These are phyloP conservation scores for Acanthornis magna DNA, from an alignment of 2,797 vertebrate species.

Conservation along the genomic window DNA sequence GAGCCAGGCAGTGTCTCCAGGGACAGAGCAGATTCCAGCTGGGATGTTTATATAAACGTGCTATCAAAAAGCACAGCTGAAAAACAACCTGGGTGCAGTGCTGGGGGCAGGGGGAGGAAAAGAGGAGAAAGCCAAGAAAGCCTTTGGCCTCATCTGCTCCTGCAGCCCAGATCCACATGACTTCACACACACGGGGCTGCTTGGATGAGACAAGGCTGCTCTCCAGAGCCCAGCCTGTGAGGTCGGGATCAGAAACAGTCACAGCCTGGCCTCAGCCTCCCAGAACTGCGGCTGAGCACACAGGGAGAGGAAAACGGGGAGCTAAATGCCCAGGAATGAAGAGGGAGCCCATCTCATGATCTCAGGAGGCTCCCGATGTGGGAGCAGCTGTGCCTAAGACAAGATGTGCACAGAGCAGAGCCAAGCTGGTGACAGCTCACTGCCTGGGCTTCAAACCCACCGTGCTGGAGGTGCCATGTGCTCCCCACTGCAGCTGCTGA, in stretches of 20 bases:
- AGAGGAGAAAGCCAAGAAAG: conserved; percentile 5
- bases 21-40: not conserved
- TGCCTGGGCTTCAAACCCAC: not conserved
- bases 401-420: not conserved
- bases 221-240: not conserved
- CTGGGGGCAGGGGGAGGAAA: not conserved
- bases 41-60: conserved; percentile 12
- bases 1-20: not conserved
- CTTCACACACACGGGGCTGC: not conserved
- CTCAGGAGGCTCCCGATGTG: not conserved
- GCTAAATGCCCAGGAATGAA: not conserved
- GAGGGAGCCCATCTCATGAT: not conserved
- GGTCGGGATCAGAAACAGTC: rapidly evolving
- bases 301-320: not conserved
- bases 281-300: rapidly evolving
- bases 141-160: not conserved
- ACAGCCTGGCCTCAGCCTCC: not conserved
- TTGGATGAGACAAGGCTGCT: not conserved
- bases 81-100: conserved; percentile 10
- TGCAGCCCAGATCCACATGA: not conserved
- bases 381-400: not conserved
- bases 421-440: not conserved
- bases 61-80: not conserved
- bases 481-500: not conserved
- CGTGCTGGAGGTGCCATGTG: rapidly evolving